Evolutionary conservation across 1,140 invertebrate genomes (phyloP).

Genomic region (Drosophila lowei): DNA sequence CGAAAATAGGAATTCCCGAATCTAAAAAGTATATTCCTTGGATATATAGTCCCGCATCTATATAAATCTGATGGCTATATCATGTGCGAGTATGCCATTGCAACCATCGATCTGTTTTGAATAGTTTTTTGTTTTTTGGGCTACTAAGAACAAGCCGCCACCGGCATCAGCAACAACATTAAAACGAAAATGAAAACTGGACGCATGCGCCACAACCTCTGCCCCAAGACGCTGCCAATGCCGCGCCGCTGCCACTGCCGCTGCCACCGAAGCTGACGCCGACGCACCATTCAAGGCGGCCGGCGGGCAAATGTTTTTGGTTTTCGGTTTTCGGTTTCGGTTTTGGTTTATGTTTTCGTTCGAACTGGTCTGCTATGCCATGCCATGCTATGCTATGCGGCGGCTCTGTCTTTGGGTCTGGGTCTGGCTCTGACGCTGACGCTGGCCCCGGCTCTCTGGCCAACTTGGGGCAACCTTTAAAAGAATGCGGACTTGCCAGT

Average conservation of each 20-base stretch:
- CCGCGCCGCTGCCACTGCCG: too few species aligned
- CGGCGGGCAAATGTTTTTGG: conserved; percentile 52
- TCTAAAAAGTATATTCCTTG: too few species aligned
- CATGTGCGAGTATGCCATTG: too few species aligned
- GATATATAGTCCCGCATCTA: too few species aligned
- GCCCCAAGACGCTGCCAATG: too few species aligned
- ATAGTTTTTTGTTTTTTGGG: conserved; percentile 1
- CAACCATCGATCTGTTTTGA: too few species aligned
- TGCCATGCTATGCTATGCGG: conserved; percentile 22
- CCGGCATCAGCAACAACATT: not conserved
- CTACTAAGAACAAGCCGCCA: conserved; percentile 15
- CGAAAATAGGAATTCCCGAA: too few species aligned
- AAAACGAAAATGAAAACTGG: conserved; percentile 68
- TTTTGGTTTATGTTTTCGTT: conserved; percentile 47
- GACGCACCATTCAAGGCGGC: conserved; percentile 30
- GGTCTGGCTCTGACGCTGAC: conserved; percentile 25
- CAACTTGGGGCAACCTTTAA: conserved; percentile 74
- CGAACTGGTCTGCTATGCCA: conserved; percentile 53
- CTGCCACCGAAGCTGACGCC: not conserved
- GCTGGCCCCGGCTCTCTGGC: conserved; percentile 47
- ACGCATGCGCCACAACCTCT: conserved; percentile 46
- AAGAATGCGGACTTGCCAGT: conserved; percentile 78
- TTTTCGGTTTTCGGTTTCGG: conserved; percentile 39
- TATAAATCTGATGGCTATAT: too few species aligned
- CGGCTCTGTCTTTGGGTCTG: conserved; percentile 7